Percentiles rank a stretch among this genome's conserved stretches.
These are phyloP conservation scores for Mus spretus DNA, from an alignment of 2,797 vertebrate genomes.

Conservation along the genomic window DNA sequence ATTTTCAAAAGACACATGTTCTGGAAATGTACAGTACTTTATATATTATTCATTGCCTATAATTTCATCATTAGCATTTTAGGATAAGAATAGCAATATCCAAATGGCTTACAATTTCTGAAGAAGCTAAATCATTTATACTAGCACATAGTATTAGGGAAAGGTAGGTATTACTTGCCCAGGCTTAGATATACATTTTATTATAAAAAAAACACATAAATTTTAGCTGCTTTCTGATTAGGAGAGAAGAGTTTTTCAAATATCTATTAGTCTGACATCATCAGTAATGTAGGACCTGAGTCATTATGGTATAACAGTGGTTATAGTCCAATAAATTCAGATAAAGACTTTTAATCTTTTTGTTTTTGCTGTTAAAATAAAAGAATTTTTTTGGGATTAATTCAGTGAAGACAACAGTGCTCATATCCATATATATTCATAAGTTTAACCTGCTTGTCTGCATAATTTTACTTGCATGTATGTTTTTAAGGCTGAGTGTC, in stretches of 20 bases:
- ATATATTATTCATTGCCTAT: not conserved
- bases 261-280: not conserved
- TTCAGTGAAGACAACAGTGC: not conserved
- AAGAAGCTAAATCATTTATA: not conserved
- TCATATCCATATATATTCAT: not conserved
- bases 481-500: not conserved
- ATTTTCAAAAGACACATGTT: not conserved
- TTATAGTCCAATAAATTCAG: not conserved
- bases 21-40: too few relatives aligned
- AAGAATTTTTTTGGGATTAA: not conserved
- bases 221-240: not conserved
- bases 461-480: not conserved
- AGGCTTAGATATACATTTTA: not conserved
- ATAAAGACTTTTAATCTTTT: too few relatives aligned
- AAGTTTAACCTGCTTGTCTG: too few relatives aligned
- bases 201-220: not conserved
- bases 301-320: not conserved
- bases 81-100: not conserved
- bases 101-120: not conserved
- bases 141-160: not conserved
- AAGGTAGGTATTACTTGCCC: not conserved
- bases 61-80: conserved; percentile 11
- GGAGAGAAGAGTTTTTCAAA: not conserved
- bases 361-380: not conserved
- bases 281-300: not conserved